phyloP scores from a whole-genome alignment of 1,140 invertebrate species.

The Drosophila erecta region DNA sequence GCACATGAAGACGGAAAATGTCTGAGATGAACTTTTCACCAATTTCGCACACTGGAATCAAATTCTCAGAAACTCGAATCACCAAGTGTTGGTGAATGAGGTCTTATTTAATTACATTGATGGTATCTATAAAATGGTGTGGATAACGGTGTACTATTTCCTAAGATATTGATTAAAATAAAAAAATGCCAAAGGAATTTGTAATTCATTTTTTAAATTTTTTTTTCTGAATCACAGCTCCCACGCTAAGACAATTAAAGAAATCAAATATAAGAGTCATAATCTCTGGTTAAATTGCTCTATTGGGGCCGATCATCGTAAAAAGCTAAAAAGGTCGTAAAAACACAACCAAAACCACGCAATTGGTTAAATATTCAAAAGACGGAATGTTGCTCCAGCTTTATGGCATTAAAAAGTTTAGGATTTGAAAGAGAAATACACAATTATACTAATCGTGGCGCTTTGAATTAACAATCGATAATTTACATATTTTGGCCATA shows the following conservation, averaged over 20 bases:
- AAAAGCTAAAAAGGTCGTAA: conserved; percentile 48
- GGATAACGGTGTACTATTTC: too few species aligned
- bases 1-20: conserved; percentile 10
- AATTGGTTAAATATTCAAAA: conserved; percentile 41
- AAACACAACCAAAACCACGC: conserved; percentile 29
- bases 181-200: neutral
- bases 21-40: neutral
- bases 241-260: conserved; percentile 2
- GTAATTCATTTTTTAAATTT: too few species aligned
- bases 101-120: too few species aligned
- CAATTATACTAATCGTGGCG: conserved; percentile 63
- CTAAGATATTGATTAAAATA: neutral
- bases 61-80: too few species aligned
- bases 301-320: conserved; percentile 49
- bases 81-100: too few species aligned
- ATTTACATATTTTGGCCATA: conserved; percentile 60
- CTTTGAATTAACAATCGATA: conserved; percentile 49
- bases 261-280: conserved; percentile 26
- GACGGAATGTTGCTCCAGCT: conserved; percentile 29
- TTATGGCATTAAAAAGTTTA: conserved; percentile 43
- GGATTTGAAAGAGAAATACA: conserved; percentile 47
- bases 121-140: too few species aligned
- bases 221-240: conserved; percentile 26
- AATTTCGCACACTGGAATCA: conserved; percentile 5
- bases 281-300: conserved; percentile 43